Evolutionary conservation across 1,140 invertebrate genomes (phyloP), one percentile per base, ranked within the genome.

Genomic region (Saccostrea cuccullata): DNA sequence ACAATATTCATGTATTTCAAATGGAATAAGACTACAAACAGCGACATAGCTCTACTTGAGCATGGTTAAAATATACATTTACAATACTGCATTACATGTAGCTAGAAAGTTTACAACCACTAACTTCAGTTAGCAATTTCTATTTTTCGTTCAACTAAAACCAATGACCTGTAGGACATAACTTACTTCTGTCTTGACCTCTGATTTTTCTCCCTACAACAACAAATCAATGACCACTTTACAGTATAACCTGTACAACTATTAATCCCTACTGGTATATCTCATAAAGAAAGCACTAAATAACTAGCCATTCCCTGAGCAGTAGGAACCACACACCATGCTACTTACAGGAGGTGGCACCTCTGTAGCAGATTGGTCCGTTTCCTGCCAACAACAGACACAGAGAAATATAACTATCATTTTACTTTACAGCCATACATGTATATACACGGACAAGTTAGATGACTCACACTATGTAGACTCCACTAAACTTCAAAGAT

Each of bases 301-400:
- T 64, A 20, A n/a, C 58, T 20, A 64, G 58, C 58, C 58, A 64
- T 64, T 64, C 58, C 58, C n/a, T 64, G 17, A 36, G 1, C 23
- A 73, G 13, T 40, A 73, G 70, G 30, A 73, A 73, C 26, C 70
- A 64, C 58, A 64, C 26, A 73, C 70, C 70, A 73, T 73, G 70
- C 70, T 5, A 36, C 70, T 73, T 73, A 73, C 70, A 36, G 23
- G 11, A 17, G 60, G 60, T 73, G 70, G 70, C 1, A 13, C 70
- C 70, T 73, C 70, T 73, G 12, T 73, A 26, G 70, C 70, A 30
- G 70, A 73, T 15, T 73, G 70, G 70, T 73, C 70, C 1, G 26
- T 36, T 73, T 73, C 70, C 70, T 73, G 26, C 13, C 70, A 73
- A 30, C 30, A 73, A 30, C 13, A 8, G 70, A 73, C 70, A 73